A percentile compares a stretch with the other conserved stretches of the same genome.
phyloP scores from a whole-genome alignment of 2,113 vertebrate species.

The Parotia lawesii region DNA sequence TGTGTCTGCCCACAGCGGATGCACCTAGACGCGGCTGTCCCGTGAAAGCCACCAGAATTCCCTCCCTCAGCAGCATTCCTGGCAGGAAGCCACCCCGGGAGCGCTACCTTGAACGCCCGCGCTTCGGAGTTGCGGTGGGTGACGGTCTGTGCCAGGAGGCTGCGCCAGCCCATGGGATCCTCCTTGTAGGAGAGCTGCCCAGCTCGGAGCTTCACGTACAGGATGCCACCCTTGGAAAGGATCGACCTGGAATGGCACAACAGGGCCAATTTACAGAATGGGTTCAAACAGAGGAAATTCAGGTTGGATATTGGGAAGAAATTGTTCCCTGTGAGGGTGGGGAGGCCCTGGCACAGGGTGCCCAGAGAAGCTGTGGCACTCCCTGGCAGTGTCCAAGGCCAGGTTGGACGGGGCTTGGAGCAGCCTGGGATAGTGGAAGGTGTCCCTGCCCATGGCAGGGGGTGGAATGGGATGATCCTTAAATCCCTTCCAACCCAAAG shows the following conservation, averaged over 20 bases:
- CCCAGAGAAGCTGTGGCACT: neutral
- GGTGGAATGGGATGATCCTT: neutral
- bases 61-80: neutral
- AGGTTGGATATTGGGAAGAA: neutral
- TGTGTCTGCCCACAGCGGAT: neutral
- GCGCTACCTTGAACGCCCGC: conserved; percentile 85
- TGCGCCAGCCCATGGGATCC: conserved; percentile 96
- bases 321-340: rapidly evolving
- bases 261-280: rapidly evolving
- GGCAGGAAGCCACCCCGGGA: neutral
- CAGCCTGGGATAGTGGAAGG: neutral
- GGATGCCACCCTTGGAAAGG: conserved; percentile 86
- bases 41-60: neutral
- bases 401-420: rapidly evolving
- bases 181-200: conserved; percentile 97
- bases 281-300: neutral
- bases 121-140: conserved; percentile 84
- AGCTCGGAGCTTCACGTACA: conserved; percentile 93
- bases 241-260: conserved; percentile 81
- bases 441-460: neutral
- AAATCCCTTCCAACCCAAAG: neutral
- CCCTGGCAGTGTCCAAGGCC: neutral
- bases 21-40: neutral
- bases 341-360: rapidly evolving
- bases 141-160: conserved; percentile 85